Evolutionary conservation across 2,888 invertebrate genomes (phyloP).

Genomic region (Mylabris sibirica): DNA sequence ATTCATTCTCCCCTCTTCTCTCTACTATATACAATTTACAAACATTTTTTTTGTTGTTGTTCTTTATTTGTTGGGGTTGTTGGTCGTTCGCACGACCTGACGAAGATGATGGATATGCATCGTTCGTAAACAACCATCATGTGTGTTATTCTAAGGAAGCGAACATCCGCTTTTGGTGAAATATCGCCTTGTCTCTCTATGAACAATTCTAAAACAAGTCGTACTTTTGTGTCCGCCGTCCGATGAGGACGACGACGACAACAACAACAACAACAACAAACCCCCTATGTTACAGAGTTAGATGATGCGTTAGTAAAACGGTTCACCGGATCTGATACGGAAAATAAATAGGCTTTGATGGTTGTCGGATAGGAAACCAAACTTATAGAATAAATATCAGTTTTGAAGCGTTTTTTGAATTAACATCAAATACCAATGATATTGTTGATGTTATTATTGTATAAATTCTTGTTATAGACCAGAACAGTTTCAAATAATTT

Average conservation of each 20-base stretch:
- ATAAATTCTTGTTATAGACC: not conserved
- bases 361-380: constrained; percentile 55
- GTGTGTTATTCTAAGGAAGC: constrained; percentile 62
- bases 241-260: not conserved
- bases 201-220: constrained; percentile 59
- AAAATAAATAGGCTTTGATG: constrained; percentile 60
- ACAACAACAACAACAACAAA: constrained; percentile 11
- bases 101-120: constrained; percentile 57
- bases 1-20: not conserved
- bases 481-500: not conserved
- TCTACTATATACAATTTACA: not conserved
- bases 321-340: constrained; percentile 56
- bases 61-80: constrained; percentile 17
- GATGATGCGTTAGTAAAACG: constrained; percentile 60
- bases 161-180: constrained; percentile 61
- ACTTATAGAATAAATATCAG: constrained; percentile 55
- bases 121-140: constrained; percentile 56
- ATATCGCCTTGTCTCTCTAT: constrained; percentile 59
- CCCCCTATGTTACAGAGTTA: constrained; percentile 47
- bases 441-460: not conserved
- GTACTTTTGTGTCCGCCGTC: constrained; percentile 55
- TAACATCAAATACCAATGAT: constrained; percentile 41
- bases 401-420: constrained; percentile 49
- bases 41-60: not conserved
- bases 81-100: constrained; percentile 47